Percentiles rank a stretch among this genome's conserved stretches.
phyloP scores from a whole-genome alignment of 1,140 invertebrate species.

The Drosophila nikananu region DNA sequence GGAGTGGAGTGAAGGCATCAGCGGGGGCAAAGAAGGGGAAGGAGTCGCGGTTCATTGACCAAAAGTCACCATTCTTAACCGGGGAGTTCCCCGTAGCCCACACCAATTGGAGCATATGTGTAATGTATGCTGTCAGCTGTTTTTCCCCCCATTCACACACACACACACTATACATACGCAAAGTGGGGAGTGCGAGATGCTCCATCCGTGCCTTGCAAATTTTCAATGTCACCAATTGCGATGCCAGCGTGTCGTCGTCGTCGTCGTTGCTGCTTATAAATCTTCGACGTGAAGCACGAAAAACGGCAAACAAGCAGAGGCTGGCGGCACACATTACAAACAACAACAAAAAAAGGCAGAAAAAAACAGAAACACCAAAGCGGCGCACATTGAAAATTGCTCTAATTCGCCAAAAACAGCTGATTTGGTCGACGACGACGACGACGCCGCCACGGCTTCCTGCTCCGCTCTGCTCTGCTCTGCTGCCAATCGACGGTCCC shows the following conservation, averaged over 20 bases:
- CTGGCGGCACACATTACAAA: constrained; percentile 5
- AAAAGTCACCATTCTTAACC: constrained; percentile 67
- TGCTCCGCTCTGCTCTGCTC: constrained; percentile 30
- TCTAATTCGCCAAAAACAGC: constrained; percentile 83
- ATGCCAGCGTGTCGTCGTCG: constrained; percentile 31
- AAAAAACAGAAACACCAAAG: constrained; percentile 40
- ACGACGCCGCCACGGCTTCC: constrained; percentile 47
- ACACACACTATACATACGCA: constrained; percentile 24
- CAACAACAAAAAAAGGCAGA: not conserved
- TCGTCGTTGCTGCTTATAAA: constrained; percentile 74
- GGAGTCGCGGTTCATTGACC: constrained; percentile 70
- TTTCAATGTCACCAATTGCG: constrained; percentile 83
- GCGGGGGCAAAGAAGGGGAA: constrained; percentile 4
- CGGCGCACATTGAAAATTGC: constrained; percentile 77
- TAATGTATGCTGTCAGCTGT: constrained; percentile 57
- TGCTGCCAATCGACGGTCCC: constrained; percentile 61
- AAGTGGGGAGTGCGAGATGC: constrained; percentile 36
- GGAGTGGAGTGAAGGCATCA: not conserved
- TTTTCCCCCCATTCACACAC: constrained; percentile 25
- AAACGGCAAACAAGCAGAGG: constrained; percentile 23
- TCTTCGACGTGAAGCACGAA: constrained; percentile 69
- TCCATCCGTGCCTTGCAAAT: constrained; percentile 73
- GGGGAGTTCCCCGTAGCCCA: constrained; percentile 7
- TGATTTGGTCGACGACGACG: constrained; percentile 59
- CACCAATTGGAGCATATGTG: constrained; percentile 34